These are phyloP conservation scores for Nemoura dubitans DNA, from an alignment of 2,888 invertebrate species.

Conservation along the genomic window DNA sequence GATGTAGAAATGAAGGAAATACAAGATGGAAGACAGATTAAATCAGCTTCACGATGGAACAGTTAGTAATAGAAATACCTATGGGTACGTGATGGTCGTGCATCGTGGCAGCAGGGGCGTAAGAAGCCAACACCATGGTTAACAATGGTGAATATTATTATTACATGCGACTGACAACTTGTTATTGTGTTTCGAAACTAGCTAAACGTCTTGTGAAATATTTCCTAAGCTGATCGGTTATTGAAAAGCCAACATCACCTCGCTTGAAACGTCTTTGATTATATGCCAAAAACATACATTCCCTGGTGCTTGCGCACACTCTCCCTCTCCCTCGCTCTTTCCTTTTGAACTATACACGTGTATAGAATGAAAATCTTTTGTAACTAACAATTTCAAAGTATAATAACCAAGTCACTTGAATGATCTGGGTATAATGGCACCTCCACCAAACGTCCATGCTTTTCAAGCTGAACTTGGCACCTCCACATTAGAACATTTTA, in stretches of 20 bases:
- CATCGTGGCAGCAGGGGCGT: conserved; percentile 42
- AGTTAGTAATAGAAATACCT: background rate
- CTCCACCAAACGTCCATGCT: background rate
- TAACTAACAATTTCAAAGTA: background rate
- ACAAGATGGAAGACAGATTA: conserved; percentile 32
- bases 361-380: background rate
- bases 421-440: background rate
- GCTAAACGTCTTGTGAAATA: background rate
- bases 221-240: conserved; percentile 17
- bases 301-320: background rate
- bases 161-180: conserved; percentile 55
- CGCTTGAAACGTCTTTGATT: background rate
- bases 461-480: background rate
- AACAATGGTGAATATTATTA: conserved; percentile 26
- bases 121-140: conserved; percentile 40
- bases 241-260: conserved; percentile 9
- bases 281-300: conserved; percentile 1
- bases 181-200: conserved; percentile 52
- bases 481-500: background rate
- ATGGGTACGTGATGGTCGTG: conserved; percentile 16
- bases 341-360: background rate
- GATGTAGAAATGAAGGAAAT: background rate
- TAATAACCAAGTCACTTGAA: background rate
- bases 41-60: conserved; percentile 38
- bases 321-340: background rate